Percentiles rank a stretch among this genome's conserved stretches.
phyloP scores from a whole-genome alignment of 1,140 invertebrate genomes.

The Drosophila suzukii region DNA sequence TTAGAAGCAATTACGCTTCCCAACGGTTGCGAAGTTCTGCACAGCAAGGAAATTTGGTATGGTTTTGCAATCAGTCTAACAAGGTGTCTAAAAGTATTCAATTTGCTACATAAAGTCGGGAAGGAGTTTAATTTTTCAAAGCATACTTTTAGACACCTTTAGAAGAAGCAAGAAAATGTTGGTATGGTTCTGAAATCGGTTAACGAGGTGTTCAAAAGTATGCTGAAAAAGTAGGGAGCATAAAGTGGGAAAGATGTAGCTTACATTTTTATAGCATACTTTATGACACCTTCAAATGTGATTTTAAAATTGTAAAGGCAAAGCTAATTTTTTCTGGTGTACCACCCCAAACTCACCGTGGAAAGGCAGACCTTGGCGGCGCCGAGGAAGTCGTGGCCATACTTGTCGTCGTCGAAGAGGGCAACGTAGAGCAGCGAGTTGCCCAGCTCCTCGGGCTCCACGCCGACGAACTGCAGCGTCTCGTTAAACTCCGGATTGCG shows the following conservation, averaged over 20 bases:
- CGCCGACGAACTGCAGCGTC: conserved; percentile 94
- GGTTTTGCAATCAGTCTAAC: too few relatives aligned
- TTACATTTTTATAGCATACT: too few relatives aligned
- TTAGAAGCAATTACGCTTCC: conserved; percentile 4
- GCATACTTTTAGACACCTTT: neutral
- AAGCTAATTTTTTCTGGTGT: neutral
- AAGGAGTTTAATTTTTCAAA: neutral
- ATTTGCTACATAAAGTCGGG: neutral
- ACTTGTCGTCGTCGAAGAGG: conserved; percentile 93
- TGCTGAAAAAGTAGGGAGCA: too few relatives aligned
- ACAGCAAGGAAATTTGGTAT: neutral
- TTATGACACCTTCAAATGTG: too few relatives aligned
- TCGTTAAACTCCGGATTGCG: conserved; percentile 98
- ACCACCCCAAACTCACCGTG: conserved; percentile 69
- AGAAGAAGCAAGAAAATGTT: too few relatives aligned
- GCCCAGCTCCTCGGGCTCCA: conserved; percentile 87
- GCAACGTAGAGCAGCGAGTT: conserved; percentile 90
- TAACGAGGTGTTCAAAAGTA: too few relatives aligned
- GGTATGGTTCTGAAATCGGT: too few relatives aligned
- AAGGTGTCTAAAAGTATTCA: neutral
- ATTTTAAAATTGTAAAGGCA: neutral
- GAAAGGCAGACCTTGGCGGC: conserved; percentile 88
- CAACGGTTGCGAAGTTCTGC: neutral
- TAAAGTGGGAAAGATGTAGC: too few relatives aligned
- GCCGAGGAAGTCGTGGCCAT: conserved; percentile 94